A percentile compares a stretch with the other conserved stretches of the same genome.
Evolutionary conservation across 2,113 vertebrate species (phyloP).

Genomic region (Podilymbus podiceps): DNA sequence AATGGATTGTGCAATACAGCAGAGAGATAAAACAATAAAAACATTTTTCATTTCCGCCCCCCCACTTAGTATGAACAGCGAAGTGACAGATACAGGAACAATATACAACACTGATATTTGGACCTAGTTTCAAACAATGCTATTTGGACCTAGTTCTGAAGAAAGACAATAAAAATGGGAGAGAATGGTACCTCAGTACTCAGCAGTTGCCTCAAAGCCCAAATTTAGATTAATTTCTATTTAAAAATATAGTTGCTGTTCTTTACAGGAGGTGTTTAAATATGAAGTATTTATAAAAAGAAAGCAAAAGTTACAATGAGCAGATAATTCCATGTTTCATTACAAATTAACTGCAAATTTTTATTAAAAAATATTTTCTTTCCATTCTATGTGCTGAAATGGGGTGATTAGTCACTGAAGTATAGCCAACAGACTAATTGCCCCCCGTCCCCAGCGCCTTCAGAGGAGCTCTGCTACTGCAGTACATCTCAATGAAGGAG

Average conservation of each 20-base stretch:
- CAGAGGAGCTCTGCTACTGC: not conserved
- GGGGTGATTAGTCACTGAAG: not conserved
- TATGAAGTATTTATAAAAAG: not conserved
- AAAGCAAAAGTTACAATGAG: not conserved
- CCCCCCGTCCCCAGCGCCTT: accelerated
- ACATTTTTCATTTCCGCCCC: too few species aligned
- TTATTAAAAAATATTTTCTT: not conserved
- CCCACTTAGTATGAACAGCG: not conserved
- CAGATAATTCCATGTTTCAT: not conserved
- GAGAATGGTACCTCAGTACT: not conserved
- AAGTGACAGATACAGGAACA: not conserved
- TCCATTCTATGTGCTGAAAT: not conserved
- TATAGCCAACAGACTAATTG: not conserved
- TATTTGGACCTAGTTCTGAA: not conserved
- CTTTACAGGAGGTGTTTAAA: not conserved
- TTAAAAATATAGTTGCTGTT: not conserved
- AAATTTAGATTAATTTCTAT: not conserved
- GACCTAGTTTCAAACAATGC: not conserved
- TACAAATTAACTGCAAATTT: not conserved
- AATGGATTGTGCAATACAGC: not conserved
- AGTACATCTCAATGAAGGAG: not conserved
- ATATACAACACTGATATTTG: not conserved
- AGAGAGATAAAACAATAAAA: not conserved
- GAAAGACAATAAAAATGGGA: not conserved
- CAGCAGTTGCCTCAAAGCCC: not conserved